Evolutionary conservation across 2,888 invertebrate species (phyloP), one percentile per base, ranked within the genome.

Genomic region (Metacarcinus magister): DNA sequence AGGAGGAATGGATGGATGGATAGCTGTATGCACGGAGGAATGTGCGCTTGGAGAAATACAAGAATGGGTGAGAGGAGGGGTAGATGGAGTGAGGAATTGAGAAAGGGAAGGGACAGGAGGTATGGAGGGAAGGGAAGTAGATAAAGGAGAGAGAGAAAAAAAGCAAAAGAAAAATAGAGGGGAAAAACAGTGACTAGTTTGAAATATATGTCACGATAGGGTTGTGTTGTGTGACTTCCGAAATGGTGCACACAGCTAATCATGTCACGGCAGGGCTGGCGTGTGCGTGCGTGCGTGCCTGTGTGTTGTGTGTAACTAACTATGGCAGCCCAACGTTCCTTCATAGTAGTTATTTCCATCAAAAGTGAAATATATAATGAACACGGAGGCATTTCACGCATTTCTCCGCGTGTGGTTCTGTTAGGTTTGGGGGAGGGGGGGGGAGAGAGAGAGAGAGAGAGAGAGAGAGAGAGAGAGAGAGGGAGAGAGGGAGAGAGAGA

Each of bases 231-330:
- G 2, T 67, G 67, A 54, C 67, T 67, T 67, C 10, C 19, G 67
- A 3, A 1, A 23, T 67, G 19, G n/a, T 67, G 19, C 10, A 67
- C 67, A 67, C 2, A 67, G 5, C 23, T 67, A 67, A 67, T 67
- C 23, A 16, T 16, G 60, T 60, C 60, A 10, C 54, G 10, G 54
- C 67, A n/a, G 67, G 67, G 19, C 4, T 8, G 16, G 67, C 23
- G 67, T 67, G 67, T 67, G 67, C 46, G 91, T 44, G 91, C 46
- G 91, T 91, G 91, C 19, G 91, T 91, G 91, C 46, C 46, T 91
- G 91, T 91, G 91, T 91, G 91, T 91, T 91, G 46, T 91, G 91
- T 46, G n/a, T 7, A 23, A 82, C 28, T 28, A 82, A 82, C 3
- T 28, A 82, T 28, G 23, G 82, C 28, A 82, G 23, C 4, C 23